phyloP scores from a whole-genome alignment of 2,113 vertebrate species.

The Nycticorax nycticorax region DNA sequence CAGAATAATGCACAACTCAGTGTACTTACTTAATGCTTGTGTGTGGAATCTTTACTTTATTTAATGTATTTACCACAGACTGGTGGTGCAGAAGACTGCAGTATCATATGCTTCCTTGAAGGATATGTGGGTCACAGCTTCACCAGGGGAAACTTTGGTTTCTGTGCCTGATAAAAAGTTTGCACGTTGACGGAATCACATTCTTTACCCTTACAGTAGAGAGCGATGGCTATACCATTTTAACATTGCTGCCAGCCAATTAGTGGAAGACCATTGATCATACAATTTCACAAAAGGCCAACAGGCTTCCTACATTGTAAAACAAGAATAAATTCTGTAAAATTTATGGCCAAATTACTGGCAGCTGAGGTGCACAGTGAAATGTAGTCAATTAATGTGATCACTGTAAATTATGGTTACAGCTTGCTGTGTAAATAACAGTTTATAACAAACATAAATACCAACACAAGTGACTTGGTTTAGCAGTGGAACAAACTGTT shows the following conservation, averaged over 20 bases:
- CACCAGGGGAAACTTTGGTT: neutral
- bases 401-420: slow-evolving; percentile 56
- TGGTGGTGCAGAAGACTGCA: slow-evolving; percentile 1
- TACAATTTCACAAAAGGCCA: slow-evolving; percentile 15
- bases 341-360: slow-evolving; percentile 51
- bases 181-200: neutral
- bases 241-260: slow-evolving; percentile 1
- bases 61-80: slow-evolving; percentile 24
- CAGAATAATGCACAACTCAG: slow-evolving; percentile 47
- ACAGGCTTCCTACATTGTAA: neutral
- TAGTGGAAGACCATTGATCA: neutral
- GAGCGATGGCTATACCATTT: neutral
- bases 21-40: slow-evolving; percentile 13
- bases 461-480: slow-evolving; percentile 39
- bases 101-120: neutral
- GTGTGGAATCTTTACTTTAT: slow-evolving; percentile 43
- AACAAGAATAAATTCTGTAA: slow-evolving; percentile 34
- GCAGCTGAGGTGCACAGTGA: slow-evolving; percentile 29
- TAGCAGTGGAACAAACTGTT: slow-evolving; percentile 19
- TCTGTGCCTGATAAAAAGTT: neutral
- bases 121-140: neutral
- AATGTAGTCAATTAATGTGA: slow-evolving; percentile 57
- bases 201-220: neutral
- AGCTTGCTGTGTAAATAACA: slow-evolving; percentile 54
- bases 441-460: slow-evolving; percentile 55